Evolutionary conservation across 92 coral and sea anemone genomes (phyloP).

Genomic region (Epizoanthus fatuus): DNA sequence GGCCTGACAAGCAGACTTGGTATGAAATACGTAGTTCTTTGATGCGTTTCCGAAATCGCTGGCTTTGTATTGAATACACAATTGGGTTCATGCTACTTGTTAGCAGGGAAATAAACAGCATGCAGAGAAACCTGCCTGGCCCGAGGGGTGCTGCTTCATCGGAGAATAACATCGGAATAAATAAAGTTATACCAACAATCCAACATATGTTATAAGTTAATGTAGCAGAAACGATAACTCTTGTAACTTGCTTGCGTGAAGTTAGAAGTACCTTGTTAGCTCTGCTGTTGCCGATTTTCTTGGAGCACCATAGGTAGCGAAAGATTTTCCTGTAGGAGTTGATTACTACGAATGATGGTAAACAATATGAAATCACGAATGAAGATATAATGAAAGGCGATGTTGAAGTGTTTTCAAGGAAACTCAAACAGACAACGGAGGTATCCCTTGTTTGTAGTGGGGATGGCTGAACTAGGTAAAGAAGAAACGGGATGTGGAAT

Average conservation of each 20-base stretch:
- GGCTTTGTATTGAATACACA: conserved; percentile 45
- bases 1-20: too few species aligned
- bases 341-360: neutral
- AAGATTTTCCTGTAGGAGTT: conserved; percentile 11
- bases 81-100: conserved; percentile 54
- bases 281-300: neutral
- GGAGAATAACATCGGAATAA: neutral
- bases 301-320: neutral
- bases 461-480: neutral
- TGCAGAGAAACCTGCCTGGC: neutral
- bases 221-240: neutral
- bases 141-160: neutral
- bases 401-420: neutral
- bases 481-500: neutral
- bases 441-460: neutral
- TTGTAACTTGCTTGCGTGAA: conserved; percentile 1
- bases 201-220: neutral
- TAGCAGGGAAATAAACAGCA: neutral
- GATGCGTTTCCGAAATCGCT: conserved; percentile 30
- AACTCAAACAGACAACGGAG: conserved; percentile 1
- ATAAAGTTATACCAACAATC: neutral
- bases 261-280: neutral
- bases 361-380: neutral
- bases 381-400: neutral
- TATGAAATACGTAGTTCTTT: too few species aligned